Evolutionary conservation across 2,113 vertebrate species (phyloP).

Genomic region (Nerophis ophidion): DNA sequence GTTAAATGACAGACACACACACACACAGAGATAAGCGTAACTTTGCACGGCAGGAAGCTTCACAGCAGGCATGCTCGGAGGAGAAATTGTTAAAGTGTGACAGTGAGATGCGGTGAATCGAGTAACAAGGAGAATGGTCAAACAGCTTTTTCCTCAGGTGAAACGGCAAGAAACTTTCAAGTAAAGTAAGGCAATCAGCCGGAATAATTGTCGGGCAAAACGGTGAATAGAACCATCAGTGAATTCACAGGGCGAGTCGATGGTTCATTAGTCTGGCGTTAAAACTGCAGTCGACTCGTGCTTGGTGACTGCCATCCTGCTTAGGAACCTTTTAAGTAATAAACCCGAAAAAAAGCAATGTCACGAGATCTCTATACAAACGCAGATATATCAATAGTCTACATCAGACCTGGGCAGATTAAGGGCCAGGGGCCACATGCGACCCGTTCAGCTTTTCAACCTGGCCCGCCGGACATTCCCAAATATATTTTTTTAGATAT

Average conservation of each 20-base stretch:
- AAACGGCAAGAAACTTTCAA: conserved; percentile 31
- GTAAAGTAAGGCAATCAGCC: conserved; percentile 37
- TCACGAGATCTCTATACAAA: too few relatives aligned
- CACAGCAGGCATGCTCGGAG: conserved; percentile 51
- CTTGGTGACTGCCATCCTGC: too few relatives aligned
- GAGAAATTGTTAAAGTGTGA: conserved; percentile 44
- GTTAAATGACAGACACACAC: conserved; percentile 36
- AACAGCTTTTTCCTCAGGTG: conserved; percentile 58
- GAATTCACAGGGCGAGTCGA: conserved; percentile 15
- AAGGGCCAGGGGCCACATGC: too few relatives aligned
- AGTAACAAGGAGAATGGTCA: conserved; percentile 42
- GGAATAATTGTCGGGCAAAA: conserved; percentile 36
- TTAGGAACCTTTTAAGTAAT: background rate
- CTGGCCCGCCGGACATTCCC: too few relatives aligned
- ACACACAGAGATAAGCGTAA: conserved; percentile 24
- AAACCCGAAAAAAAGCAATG: too few relatives aligned
- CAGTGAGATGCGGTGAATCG: conserved; percentile 42
- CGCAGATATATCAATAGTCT: background rate
- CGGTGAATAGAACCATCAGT: conserved; percentile 37
- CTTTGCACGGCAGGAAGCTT: conserved; percentile 30
- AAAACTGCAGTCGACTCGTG: conserved; percentile 7
- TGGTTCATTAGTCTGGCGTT: conserved; percentile 7
- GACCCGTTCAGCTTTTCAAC: too few relatives aligned
- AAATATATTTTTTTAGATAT: too few relatives aligned
- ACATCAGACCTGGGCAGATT: too few relatives aligned